A percentile compares a stretch with the other conserved stretches of the same genome.
Conservation (phyloP, 2,888 invertebrate species). For the Meiosimyza platycephala region DNA sequence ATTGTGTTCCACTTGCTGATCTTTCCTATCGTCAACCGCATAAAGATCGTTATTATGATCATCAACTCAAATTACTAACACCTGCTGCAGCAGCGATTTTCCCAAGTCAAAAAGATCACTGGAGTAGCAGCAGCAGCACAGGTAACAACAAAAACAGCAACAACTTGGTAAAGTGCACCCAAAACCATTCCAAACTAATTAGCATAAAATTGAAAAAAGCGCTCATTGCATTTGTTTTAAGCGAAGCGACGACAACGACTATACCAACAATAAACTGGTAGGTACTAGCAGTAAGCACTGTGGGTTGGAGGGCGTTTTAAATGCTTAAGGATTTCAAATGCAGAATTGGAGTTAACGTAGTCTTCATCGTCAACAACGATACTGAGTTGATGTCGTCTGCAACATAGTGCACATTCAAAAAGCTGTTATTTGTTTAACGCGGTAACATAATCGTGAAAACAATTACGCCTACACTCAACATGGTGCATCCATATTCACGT, state of each 20-base stretch:
- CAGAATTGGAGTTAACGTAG: neutral
- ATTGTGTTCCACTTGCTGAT: no score
- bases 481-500: neutral
- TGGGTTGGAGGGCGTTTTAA: slow-evolving; percentile 31
- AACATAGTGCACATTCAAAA: slow-evolving; percentile 15
- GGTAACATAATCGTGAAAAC: slow-evolving; percentile 64
- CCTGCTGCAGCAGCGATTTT: slow-evolving; percentile 35
- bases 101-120: slow-evolving; percentile 41
- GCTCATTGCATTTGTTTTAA: slow-evolving; percentile 53
- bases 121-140: slow-evolving; percentile 36
- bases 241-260: slow-evolving; percentile 39
- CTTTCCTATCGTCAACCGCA: neutral
- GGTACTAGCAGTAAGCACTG: slow-evolving; percentile 8
- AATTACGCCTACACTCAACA: slow-evolving; percentile 65
- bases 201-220: slow-evolving; percentile 65
- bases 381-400: slow-evolving; percentile 22
- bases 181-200: slow-evolving; percentile 59
- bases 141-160: slow-evolving; percentile 43
- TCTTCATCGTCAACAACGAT: slow-evolving; percentile 37
- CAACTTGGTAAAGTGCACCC: slow-evolving; percentile 18
- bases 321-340: slow-evolving; percentile 27
- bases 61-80: slow-evolving; percentile 28
- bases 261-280: slow-evolving; percentile 21
- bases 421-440: slow-evolving; percentile 55
- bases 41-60: slow-evolving; percentile 5